A percentile compares a stretch with the other conserved stretches of the same genome.
phyloP scores from a whole-genome alignment of 2,888 invertebrate species.

The Melanotus villosus region DNA sequence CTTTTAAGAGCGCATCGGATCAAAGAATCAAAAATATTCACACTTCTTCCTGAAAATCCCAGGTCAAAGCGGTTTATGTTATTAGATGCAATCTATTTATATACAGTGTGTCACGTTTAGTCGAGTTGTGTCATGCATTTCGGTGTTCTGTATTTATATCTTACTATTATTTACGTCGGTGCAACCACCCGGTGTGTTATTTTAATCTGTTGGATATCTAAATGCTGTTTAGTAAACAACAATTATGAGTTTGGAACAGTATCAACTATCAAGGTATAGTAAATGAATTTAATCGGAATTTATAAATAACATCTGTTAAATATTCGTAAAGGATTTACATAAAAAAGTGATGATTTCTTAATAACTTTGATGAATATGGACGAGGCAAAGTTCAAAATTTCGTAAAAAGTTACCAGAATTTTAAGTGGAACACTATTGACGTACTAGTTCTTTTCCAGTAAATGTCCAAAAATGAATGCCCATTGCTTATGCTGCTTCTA shows the following conservation, averaged over 20 bases:
- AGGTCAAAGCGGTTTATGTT: slow-evolving; percentile 17
- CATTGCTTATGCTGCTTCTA: background rate
- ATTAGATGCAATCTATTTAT: slow-evolving; percentile 28
- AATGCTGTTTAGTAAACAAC: background rate
- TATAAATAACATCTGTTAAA: no score
- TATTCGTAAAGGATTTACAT: no score
- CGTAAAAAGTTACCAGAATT: background rate
- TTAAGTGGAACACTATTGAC: slow-evolving; percentile 12
- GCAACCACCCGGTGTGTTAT: slow-evolving; percentile 5
- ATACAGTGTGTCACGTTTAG: slow-evolving; percentile 20
- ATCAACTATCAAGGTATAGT: no score
- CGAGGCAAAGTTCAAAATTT: no score
- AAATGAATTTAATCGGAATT: no score
- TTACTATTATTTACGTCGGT: slow-evolving; percentile 12
- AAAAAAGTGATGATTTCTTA: no score
- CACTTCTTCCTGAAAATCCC: slow-evolving; percentile 7
- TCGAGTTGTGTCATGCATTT: slow-evolving; percentile 20
- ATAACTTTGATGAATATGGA: no score
- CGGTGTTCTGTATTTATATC: slow-evolving; percentile 10
- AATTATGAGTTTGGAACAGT: no score
- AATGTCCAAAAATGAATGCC: background rate
- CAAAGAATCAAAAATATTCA: slow-evolving; percentile 17
- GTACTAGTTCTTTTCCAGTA: slow-evolving; percentile 12
- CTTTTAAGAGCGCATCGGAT: slow-evolving; percentile 2
- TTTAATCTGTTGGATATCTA: background rate